Evolutionary conservation across 2,797 vertebrate genomes (phyloP).

Genomic region (Chrosomus eos): DNA sequence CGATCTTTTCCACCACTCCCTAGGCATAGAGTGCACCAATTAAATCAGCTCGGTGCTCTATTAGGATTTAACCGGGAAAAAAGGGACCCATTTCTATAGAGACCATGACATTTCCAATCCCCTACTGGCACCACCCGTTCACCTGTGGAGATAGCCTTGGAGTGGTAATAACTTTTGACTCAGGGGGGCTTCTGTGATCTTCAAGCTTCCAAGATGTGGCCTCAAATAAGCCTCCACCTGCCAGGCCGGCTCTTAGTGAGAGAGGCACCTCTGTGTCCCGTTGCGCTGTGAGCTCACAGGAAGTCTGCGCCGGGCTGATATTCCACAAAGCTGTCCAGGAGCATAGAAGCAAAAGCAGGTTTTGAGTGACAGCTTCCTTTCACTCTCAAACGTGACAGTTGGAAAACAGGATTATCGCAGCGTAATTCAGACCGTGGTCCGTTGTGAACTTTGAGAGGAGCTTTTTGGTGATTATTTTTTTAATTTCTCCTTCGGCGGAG

Average conservation of each 20-base stretch:
- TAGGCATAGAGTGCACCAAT: slow-evolving; percentile 64
- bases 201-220: slow-evolving; percentile 59
- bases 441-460: slow-evolving; percentile 42
- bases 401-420: slow-evolving; percentile 54
- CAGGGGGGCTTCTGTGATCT: slow-evolving; percentile 64
- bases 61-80: slow-evolving; percentile 63
- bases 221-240: slow-evolving; percentile 61
- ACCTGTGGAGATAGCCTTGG: slow-evolving; percentile 61
- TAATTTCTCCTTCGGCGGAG: slow-evolving; percentile 27
- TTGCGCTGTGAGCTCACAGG: slow-evolving; percentile 49
- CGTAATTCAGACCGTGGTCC: slow-evolving; percentile 45
- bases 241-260: slow-evolving; percentile 53
- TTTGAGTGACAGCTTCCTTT: slow-evolving; percentile 59
- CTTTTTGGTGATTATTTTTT: slow-evolving; percentile 40
- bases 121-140: slow-evolving; percentile 53
- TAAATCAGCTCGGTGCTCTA: slow-evolving; percentile 59
- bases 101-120: slow-evolving; percentile 62
- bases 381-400: slow-evolving; percentile 30
- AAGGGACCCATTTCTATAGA: slow-evolving; percentile 49
- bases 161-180: slow-evolving; percentile 67
- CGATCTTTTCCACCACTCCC: slow-evolving; percentile 62
- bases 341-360: slow-evolving; percentile 37
- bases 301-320: slow-evolving; percentile 56
- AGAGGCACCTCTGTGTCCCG: slow-evolving; percentile 47
- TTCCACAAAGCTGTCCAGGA: slow-evolving; percentile 52